Conservation (phyloP, 2,888 invertebrate genomes). For the Drosophila acutilabella region DNA sequence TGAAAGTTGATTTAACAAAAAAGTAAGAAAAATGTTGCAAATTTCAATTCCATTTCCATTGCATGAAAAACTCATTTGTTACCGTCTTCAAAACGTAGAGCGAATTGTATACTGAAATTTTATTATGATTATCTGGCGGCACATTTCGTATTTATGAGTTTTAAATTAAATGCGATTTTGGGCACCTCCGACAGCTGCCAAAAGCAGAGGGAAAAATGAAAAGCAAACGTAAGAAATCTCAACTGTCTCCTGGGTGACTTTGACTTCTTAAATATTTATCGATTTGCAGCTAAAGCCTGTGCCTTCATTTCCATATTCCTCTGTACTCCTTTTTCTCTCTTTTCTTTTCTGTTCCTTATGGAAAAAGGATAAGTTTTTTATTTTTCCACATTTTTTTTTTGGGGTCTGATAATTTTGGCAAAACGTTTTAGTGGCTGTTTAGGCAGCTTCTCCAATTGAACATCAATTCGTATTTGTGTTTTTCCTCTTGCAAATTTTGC, state of each 20-base stretch:
- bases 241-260: conserved; percentile 45
- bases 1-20: neutral
- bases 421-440: conserved; percentile 71
- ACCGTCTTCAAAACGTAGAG: conserved; percentile 15
- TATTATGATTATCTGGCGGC: conserved; percentile 71
- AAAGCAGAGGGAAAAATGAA: conserved; percentile 8
- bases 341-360: conserved; percentile 29
- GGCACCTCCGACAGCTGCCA: conserved; percentile 49
- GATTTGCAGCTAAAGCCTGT: conserved; percentile 51
- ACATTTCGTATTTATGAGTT: conserved; percentile 81
- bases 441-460: conserved; percentile 54
- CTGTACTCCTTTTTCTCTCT: conserved; percentile 10
- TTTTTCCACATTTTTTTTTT: conserved; percentile 14
- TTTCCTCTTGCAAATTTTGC: conserved; percentile 59
- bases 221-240: conserved; percentile 29
- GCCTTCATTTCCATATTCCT: neutral
- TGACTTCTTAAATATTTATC: conserved; percentile 76
- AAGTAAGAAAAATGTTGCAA: conserved; percentile 14
- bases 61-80: conserved; percentile 59
- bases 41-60: conserved; percentile 46
- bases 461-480: conserved; percentile 46
- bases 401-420: conserved; percentile 60
- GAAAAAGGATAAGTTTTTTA: conserved; percentile 63
- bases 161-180: conserved; percentile 77
- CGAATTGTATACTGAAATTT: conserved; percentile 58